A percentile compares a stretch with the other conserved stretches of the same genome.
Conservation (phyloP, 2,888 invertebrate species). For the Cephus runcator region DNA sequence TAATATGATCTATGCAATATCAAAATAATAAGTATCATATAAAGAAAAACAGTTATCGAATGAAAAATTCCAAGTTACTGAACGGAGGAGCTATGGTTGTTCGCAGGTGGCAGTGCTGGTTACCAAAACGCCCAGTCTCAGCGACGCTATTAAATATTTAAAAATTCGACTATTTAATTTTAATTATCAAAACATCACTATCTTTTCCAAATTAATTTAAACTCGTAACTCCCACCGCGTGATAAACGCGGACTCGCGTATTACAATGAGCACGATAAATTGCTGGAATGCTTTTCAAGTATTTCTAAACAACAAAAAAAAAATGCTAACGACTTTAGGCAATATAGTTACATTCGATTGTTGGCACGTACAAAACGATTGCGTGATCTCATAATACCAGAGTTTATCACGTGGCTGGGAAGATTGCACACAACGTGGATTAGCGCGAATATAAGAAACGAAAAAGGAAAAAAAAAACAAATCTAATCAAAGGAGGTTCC, state of each 20-base stretch:
- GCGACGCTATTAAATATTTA: slow-evolving; percentile 50
- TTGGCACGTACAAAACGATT: no score
- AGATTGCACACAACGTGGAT: no score
- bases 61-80: slow-evolving; percentile 38
- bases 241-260: slow-evolving; percentile 28
- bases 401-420: no score
- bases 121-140: slow-evolving; percentile 59
- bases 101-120: slow-evolving; percentile 61
- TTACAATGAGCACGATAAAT: not conserved
- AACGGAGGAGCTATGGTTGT: slow-evolving; percentile 57
- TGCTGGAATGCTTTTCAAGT: no score
- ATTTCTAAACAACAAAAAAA: no score
- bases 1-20: not conserved
- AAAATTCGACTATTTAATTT: slow-evolving; percentile 42
- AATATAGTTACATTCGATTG: no score
- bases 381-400: no score
- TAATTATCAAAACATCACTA: slow-evolving; percentile 26
- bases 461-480: no score
- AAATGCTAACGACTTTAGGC: no score
- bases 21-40: slow-evolving; percentile 5
- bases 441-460: no score
- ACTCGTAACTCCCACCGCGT: slow-evolving; percentile 25
- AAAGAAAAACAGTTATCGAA: slow-evolving; percentile 19
- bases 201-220: slow-evolving; percentile 7
- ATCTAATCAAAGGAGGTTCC: no score